Percentiles rank a stretch among this genome's conserved stretches.
Evolutionary conservation across 2,888 invertebrate species (phyloP).

Genomic region (Gerris lacustris): DNA sequence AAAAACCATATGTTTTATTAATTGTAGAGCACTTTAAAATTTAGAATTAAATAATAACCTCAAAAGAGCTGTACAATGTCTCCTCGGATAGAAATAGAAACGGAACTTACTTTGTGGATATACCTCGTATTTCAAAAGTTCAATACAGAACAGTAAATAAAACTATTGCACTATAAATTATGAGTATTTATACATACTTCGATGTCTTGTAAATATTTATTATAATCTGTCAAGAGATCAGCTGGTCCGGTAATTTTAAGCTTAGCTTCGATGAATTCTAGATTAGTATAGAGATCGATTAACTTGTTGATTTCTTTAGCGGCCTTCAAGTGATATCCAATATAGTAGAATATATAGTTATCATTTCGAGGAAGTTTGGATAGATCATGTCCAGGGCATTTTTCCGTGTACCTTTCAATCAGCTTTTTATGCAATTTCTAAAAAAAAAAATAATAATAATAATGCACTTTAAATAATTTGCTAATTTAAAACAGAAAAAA

Average conservation of each 20-base stretch:
- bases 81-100: too few relatives aligned
- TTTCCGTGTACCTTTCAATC: conserved; percentile 45
- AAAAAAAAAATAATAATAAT: conserved; percentile 27
- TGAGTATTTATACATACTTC: conserved; percentile 31
- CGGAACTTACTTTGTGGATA: too few relatives aligned
- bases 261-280: conserved; percentile 58
- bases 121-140: too few relatives aligned
- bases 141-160: too few relatives aligned
- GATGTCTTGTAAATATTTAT: conserved; percentile 49
- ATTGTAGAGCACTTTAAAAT: too few relatives aligned
- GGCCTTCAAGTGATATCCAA: conserved; percentile 55
- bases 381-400: conserved; percentile 39
- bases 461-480: too few relatives aligned
- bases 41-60: too few relatives aligned
- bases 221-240: conserved; percentile 55
- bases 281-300: conserved; percentile 48
- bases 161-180: too few relatives aligned
- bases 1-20: too few relatives aligned
- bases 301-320: conserved; percentile 45
- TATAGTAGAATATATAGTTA: conserved; percentile 58
- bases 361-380: conserved; percentile 50
- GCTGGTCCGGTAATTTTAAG: conserved; percentile 53
- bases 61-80: too few relatives aligned
- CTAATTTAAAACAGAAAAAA: too few relatives aligned
- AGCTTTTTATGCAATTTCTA: conserved; percentile 46